Base-by-base conservation (phyloP, 2,888 invertebrate species). In the Bellardia bayeri region DNA sequence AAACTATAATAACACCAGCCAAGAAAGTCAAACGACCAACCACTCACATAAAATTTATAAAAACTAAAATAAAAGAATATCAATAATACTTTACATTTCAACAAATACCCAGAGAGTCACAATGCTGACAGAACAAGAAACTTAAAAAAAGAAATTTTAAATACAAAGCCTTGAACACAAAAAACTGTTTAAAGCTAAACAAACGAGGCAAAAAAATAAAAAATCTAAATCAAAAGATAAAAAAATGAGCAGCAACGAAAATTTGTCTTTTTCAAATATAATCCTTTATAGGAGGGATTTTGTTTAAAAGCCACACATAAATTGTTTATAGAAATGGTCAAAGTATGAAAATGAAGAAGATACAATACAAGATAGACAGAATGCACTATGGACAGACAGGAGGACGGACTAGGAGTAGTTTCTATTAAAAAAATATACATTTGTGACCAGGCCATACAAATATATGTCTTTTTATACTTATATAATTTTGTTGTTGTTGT, bases 281-380 rank as follows among this genome's bases (percentile, higher is more conserved):
- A 83, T 83, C 80, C 76, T 75, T 83, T 75, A 75, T 54, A 75
- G 79, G 75, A 78, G 84, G 86, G 66, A 87, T 80, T 87, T 83
- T 71, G 37, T 81, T 76, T 71, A 79, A 87, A 83, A 83, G 71
- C 85, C 82, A 82, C 78, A 87, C 71, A 85, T 82, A 87, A 82
- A 82, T 87, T 87, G 54, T 79, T 82, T 75, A 71, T 71, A 56
- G 69, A 79, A 74, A 74, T 79, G 74, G 42, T 42, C 61, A 81
- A 72, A 78, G 68, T 82, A 87, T 87, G 81, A 75, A 84, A 87
- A 82, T 78, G 74, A 85, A 85, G 85, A 87, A 85, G 84, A 87
- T 81, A 84, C 87, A 74, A 45, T n/a, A 63, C 42, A 63, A 82
- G 82, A 87, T 61, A 71, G 76, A 76, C 83, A 66, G 51, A 83